phyloP scores from a whole-genome alignment of 2,113 vertebrate genomes.

The Microtus oregoni region DNA sequence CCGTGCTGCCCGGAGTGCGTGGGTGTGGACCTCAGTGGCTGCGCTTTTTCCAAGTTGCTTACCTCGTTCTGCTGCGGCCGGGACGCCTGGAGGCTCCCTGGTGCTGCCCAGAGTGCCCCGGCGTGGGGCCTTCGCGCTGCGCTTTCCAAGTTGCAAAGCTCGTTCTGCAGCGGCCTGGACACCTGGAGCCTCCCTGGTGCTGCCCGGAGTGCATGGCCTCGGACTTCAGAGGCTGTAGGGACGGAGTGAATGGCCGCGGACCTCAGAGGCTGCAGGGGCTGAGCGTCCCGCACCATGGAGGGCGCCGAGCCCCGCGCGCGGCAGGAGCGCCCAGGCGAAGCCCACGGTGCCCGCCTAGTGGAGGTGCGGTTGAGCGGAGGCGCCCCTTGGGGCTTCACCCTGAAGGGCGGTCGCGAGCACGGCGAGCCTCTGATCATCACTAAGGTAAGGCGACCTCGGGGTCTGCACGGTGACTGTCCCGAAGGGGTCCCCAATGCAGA shows the following conservation, averaged over 20 bases:
- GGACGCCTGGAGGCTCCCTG: too few species aligned
- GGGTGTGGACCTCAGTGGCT: constrained; percentile 57
- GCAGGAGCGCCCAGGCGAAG: constrained; percentile 39
- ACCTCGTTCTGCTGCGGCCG: too few species aligned
- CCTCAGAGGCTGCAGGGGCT: constrained; percentile 37
- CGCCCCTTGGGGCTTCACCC: constrained; percentile 96
- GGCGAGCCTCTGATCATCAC: constrained; percentile 95
- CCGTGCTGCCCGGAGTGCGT: background rate
- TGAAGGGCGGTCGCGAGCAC: constrained; percentile 95
- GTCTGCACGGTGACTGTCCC: background rate
- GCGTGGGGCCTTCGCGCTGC: background rate
- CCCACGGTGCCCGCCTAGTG: constrained; percentile 84
- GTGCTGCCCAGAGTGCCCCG: too few species aligned
- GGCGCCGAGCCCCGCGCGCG: constrained; percentile 76
- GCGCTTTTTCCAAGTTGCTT: too few species aligned
- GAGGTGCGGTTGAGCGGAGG: constrained; percentile 92
- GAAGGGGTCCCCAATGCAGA: background rate
- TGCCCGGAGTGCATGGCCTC: constrained; percentile 40
- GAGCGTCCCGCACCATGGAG: constrained; percentile 79
- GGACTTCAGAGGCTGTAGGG: constrained; percentile 36
- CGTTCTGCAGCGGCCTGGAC: background rate
- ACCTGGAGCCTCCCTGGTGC: background rate
- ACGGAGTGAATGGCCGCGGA: constrained; percentile 53
- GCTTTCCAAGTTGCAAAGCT: constrained; percentile 52
- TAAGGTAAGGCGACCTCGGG: constrained; percentile 88